Evolutionary conservation across 2,888 invertebrate genomes (phyloP).

Genomic region (Eubasilissa splendida): DNA sequence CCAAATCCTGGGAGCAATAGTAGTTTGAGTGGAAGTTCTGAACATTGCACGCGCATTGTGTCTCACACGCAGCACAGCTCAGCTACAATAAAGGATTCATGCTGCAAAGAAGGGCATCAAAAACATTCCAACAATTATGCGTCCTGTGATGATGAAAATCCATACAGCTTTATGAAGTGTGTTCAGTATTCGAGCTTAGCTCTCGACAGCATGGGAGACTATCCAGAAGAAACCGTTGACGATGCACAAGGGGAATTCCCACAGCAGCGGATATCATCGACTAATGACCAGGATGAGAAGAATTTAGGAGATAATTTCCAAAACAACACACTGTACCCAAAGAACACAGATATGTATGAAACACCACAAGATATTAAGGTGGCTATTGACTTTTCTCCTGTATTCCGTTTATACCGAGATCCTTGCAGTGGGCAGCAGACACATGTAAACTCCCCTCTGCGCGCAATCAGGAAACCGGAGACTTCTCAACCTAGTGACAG

Average conservation of each 20-base stretch:
- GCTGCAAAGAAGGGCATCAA: constrained; percentile 63
- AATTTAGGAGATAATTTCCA: constrained; percentile 2
- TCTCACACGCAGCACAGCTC: constrained; percentile 44
- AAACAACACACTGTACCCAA: constrained; percentile 3
- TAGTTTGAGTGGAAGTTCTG: constrained; percentile 72
- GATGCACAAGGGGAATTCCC: constrained; percentile 24
- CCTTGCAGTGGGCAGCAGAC: constrained; percentile 55
- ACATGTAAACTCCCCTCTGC: constrained; percentile 64
- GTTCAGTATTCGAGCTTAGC: constrained; percentile 59
- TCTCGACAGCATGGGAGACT: constrained; percentile 62
- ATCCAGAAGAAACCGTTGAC: constrained; percentile 15
- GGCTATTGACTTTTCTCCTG: constrained; percentile 63
- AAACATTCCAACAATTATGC: constrained; percentile 68
- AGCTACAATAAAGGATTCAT: constrained; percentile 63
- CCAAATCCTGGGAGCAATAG: constrained; percentile 72
- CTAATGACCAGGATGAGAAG: constrained; percentile 52
- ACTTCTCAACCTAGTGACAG: constrained; percentile 63
- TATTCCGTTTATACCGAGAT: constrained; percentile 59
- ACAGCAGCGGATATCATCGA: constrained; percentile 47
- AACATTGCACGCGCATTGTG: constrained; percentile 61
- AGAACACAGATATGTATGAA: constrained; percentile 11
- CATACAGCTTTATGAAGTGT: constrained; percentile 40
- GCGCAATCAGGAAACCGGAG: constrained; percentile 68
- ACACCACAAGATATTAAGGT: constrained; percentile 9
- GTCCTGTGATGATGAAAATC: constrained; percentile 59